Conservation (phyloP, 2,888 invertebrate species). For the Yponomeuta plumbellus region DNA sequence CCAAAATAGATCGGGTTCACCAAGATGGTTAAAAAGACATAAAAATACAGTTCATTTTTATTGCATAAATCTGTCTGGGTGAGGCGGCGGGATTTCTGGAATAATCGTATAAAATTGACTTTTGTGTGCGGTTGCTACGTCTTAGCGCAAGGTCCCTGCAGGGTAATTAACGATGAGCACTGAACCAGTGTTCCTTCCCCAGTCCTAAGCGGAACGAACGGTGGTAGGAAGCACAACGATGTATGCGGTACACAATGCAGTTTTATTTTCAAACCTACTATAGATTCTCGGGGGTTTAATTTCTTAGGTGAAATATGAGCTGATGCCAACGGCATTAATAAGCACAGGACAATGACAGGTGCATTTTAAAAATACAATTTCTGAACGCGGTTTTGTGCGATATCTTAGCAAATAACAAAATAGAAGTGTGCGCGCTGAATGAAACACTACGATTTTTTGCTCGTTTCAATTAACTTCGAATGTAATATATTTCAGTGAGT, state of each 20-base stretch:
- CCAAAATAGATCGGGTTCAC: background rate
- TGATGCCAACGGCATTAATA: background rate
- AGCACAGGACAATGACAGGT: background rate
- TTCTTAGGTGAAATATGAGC: background rate
- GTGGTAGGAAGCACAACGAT: background rate
- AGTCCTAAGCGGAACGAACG: background rate
- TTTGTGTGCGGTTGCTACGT: too few species aligned
- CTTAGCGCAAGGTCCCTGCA: slow-evolving; percentile 7
- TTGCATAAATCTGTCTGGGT: too few species aligned
- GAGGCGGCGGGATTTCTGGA: too few species aligned
- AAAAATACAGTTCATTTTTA: too few species aligned
- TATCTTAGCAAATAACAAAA: slow-evolving; percentile 19
- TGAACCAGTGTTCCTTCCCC: slow-evolving; percentile 16
- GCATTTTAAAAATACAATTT: slow-evolving; percentile 14
- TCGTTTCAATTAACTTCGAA: slow-evolving; percentile 21
- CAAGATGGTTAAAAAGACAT: too few species aligned
- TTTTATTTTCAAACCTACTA: background rate
- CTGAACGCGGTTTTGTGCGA: slow-evolving; percentile 11
- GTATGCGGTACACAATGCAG: background rate
- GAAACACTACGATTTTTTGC: slow-evolving; percentile 28
- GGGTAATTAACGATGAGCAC: slow-evolving; percentile 17
- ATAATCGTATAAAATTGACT: background rate
- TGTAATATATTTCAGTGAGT: slow-evolving; percentile 25
- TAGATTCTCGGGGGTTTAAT: background rate
- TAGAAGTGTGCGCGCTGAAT: background rate